phyloP scores from a whole-genome alignment of 2,888 invertebrate species.

The Ennomos fuscantarius region DNA sequence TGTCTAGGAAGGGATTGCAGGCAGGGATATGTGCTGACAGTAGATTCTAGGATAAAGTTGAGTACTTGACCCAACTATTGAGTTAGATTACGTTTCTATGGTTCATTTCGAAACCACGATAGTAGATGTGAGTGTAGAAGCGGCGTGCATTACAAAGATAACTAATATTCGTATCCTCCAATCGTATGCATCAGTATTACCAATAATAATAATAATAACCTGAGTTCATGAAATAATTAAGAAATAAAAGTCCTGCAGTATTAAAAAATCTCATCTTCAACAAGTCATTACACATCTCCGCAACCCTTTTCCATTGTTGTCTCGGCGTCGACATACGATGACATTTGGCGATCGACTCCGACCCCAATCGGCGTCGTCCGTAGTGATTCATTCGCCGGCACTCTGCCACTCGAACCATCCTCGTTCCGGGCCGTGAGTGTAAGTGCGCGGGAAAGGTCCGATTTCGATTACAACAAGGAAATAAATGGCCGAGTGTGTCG shows the following conservation, averaged over 20 bases:
- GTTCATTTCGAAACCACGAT: too few species aligned
- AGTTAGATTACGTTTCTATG: too few species aligned
- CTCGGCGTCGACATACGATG: constrained; percentile 28
- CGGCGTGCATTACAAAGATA: too few species aligned
- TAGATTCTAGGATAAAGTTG: too few species aligned
- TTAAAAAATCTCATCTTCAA: constrained; percentile 23
- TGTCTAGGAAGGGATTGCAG: too few species aligned
- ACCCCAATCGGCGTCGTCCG: constrained; percentile 17
- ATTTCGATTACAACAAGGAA: constrained; percentile 38
- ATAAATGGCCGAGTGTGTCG: constrained; percentile 34
- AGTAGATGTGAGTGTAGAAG: too few species aligned
- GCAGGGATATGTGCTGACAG: too few species aligned
- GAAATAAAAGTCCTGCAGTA: constrained; percentile 2
- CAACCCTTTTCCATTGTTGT: constrained; percentile 16
- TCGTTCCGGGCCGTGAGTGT: constrained; percentile 22
- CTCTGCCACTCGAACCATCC: constrained; percentile 30
- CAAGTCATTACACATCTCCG: constrained; percentile 29
- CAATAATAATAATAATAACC: background rate
- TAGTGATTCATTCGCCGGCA: constrained; percentile 35
- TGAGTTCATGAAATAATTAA: constrained; percentile 3
- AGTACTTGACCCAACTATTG: too few species aligned
- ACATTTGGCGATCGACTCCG: constrained; percentile 32
- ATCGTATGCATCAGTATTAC: too few species aligned
- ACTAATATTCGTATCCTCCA: too few species aligned
- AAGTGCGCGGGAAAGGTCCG: constrained; percentile 36